phyloP scores from a whole-genome alignment of 2,113 vertebrate genomes.

The Sciurus niger region DNA sequence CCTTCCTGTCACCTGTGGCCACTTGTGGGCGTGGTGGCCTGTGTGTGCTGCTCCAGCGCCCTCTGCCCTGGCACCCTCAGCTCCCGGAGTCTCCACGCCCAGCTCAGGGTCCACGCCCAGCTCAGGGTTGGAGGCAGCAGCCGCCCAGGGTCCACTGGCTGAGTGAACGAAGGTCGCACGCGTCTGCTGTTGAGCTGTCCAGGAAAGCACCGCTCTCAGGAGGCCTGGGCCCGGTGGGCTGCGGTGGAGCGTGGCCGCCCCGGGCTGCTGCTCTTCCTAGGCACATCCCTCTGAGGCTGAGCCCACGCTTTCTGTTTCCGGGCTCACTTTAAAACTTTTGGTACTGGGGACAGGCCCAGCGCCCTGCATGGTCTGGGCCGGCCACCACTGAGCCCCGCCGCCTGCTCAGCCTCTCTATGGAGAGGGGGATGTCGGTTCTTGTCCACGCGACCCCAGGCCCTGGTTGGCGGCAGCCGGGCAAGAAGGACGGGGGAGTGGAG shows the following conservation, averaged over 20 bases:
- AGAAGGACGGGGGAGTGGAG: background rate
- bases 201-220: too few relatives aligned
- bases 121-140: background rate
- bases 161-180: background rate
- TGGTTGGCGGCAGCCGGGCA: rapidly evolving
- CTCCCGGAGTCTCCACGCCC: background rate
- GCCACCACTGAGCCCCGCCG: too few relatives aligned
- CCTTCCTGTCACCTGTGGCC: rapidly evolving
- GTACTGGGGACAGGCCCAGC: too few relatives aligned
- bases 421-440: background rate
- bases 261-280: background rate
- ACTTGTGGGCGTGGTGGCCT: background rate
- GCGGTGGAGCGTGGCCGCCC: rapidly evolving
- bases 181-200: too few relatives aligned
- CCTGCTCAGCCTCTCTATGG: background rate
- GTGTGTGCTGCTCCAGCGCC: too few relatives aligned
- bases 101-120: background rate
- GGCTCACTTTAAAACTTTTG: background rate
- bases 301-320: background rate
- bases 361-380: too few relatives aligned
- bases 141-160: background rate
- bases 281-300: background rate
- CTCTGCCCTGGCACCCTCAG: rapidly evolving
- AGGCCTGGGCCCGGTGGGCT: rapidly evolving
- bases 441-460: background rate